Base-by-base conservation (phyloP, 2,113 vertebrate species). In the Micromys minutus region DNA sequence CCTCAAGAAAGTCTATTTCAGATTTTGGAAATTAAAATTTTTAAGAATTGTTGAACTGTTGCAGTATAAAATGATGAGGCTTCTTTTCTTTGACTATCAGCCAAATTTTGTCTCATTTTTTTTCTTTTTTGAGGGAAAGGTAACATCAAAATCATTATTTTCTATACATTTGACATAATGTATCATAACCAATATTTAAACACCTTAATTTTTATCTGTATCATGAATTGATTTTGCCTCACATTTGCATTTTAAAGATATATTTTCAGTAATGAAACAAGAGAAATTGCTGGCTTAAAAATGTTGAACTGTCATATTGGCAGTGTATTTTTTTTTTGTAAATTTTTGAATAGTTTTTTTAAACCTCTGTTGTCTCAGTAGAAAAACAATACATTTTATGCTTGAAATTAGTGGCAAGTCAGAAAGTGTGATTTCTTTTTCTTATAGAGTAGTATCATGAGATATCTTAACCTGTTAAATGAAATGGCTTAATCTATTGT, bases 1-100 rank as follows among this genome's bases (percentile, higher is more conserved):
- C 17, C 22, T 83, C 10, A 36, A 91, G n/a, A 83, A 81, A 61
- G 26, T 47, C 42, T 83, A 65, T 63, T 79, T 81, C 69, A 31
- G 21, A 52, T 47, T 94, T 90, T 84, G 42, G 36, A 93, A 76
- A 87, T 81, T 94, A 71, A 42, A 45, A 74, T 74, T 74, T 45
- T 74, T 10, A 74, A 45, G 12, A 74, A 42, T 26, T 45, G 11
- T 13, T 74, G 24, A 84, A 61, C 31, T 47, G 95, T 77, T 74
- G 12, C 26, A 76, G 12, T 87, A 1, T 90, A 77, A 93, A 84
- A 92, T 87, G 3, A 67, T n/a, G 86, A n/a, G 52, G 52, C 15
- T 42, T 90, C 87, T 61, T 89, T 84, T 63, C 26, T 63, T 63
- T n/a, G n/a, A n/a, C n/a, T 63, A 29, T 63, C 22, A 26, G 24